Conservation (phyloP, 1,140 invertebrate species). For the Aricia agestis region DNA sequence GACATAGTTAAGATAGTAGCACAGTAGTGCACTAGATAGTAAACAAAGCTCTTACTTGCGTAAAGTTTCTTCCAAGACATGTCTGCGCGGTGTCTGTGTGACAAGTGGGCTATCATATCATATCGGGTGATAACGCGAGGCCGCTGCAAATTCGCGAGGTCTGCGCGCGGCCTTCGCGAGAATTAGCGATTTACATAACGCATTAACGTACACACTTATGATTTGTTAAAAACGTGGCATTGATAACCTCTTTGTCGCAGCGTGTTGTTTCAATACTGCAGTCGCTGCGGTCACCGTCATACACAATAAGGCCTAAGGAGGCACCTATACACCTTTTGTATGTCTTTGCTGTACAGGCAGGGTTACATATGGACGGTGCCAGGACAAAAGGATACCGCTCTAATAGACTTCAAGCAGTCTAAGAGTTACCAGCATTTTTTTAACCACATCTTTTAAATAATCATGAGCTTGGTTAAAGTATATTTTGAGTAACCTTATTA, state of each 20-base stretch:
- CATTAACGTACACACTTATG: slow-evolving; percentile 19
- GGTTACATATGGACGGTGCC: no score
- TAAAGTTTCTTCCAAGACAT: slow-evolving; percentile 48
- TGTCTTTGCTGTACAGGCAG: no score
- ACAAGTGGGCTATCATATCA: slow-evolving; percentile 54
- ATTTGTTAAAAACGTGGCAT: background rate
- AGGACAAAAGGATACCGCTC: no score
- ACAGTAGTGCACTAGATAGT: background rate
- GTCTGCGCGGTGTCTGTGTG: slow-evolving; percentile 38
- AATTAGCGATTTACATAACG: slow-evolving; percentile 70
- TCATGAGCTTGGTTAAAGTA: no score
- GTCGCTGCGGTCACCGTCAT: background rate
- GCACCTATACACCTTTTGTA: no score
- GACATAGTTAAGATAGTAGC: background rate
- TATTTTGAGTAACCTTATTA: no score
- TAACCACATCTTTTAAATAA: no score
- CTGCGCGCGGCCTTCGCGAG: slow-evolving; percentile 55
- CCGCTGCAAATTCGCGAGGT: slow-evolving; percentile 61
- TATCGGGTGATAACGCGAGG: slow-evolving; percentile 61
- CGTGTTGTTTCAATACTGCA: slow-evolving; percentile 60
- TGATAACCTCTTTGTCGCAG: slow-evolving; percentile 55
- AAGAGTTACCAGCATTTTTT: no score
- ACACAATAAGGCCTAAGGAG: no score
- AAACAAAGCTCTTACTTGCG: slow-evolving; percentile 35
- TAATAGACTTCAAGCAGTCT: no score